phyloP scores from a whole-genome alignment of 2,113 vertebrate species.

The Bombycilla garrulus region DNA sequence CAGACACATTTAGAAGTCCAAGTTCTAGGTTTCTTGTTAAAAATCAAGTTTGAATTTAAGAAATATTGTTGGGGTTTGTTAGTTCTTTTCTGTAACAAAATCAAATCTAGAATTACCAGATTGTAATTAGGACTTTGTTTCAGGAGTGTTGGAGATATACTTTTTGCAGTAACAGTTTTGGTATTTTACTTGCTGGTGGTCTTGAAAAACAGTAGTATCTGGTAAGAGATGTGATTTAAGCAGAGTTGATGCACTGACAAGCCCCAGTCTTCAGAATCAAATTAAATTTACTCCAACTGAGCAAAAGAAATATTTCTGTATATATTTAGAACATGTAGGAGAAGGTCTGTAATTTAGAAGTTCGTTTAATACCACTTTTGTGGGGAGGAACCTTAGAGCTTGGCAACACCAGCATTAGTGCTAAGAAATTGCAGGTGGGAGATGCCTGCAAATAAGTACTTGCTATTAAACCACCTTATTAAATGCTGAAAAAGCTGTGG shows the following conservation, averaged over 20 bases:
- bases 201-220: background rate
- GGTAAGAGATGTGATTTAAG: background rate
- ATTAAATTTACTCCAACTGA: background rate
- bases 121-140: background rate
- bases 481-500: background rate
- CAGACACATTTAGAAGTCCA: background rate
- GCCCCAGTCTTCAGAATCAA: background rate
- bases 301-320: background rate
- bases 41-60: background rate
- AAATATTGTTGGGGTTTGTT: accelerated
- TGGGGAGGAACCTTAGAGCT: background rate
- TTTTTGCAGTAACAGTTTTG: background rate
- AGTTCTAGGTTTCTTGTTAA: background rate
- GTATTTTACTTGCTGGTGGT: background rate
- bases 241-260: background rate
- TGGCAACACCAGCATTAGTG: background rate
- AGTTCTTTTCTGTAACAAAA: background rate
- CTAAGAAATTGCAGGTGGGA: background rate
- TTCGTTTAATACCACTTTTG: background rate
- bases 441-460: background rate
- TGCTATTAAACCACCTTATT: background rate
- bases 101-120: background rate
- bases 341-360: background rate
- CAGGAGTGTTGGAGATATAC: background rate
- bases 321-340: background rate